A percentile compares a stretch with the other conserved stretches of the same genome.
phyloP scores from a whole-genome alignment of 2,888 invertebrate species.

The Drosophila meridionalis region DNA sequence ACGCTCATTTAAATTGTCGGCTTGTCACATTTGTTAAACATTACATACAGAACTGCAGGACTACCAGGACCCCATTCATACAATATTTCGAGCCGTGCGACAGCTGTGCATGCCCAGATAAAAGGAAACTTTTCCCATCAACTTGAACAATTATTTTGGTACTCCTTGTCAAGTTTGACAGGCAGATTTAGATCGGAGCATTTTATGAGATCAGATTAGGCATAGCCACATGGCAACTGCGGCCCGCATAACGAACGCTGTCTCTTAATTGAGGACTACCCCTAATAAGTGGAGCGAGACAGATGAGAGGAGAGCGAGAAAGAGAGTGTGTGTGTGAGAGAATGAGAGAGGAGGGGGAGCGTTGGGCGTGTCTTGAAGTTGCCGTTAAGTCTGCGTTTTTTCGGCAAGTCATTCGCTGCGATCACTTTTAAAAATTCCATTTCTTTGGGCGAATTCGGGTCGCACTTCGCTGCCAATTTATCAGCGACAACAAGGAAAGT shows the following conservation, averaged over 20 bases:
- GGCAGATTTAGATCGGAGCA: slow-evolving; percentile 63
- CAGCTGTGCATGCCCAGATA: slow-evolving; percentile 34
- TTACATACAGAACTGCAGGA: slow-evolving; percentile 13
- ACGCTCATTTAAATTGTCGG: slow-evolving; percentile 26
- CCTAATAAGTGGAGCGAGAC: slow-evolving; percentile 21
- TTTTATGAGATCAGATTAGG: slow-evolving; percentile 72
- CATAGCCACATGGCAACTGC: background rate
- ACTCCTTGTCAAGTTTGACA: slow-evolving; percentile 41
- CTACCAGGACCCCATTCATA: slow-evolving; percentile 21
- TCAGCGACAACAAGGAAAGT: slow-evolving; percentile 69
- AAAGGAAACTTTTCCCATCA: slow-evolving; percentile 50
- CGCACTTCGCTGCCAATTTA: slow-evolving; percentile 62
- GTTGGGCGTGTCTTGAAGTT: slow-evolving; percentile 56
- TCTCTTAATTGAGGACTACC: slow-evolving; percentile 27
- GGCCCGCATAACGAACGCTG: slow-evolving; percentile 19
- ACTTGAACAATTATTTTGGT: slow-evolving; percentile 41
- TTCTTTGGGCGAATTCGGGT: slow-evolving; percentile 58
- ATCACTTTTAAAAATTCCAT: slow-evolving; percentile 7
- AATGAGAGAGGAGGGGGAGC: background rate
- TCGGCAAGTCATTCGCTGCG: slow-evolving; percentile 56
- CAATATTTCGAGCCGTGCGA: slow-evolving; percentile 3
- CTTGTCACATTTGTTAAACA: slow-evolving; percentile 29
- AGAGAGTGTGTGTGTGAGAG: slow-evolving; percentile 38
- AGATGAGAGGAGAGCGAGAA: slow-evolving; percentile 10
- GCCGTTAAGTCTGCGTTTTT: slow-evolving; percentile 71